A percentile compares a stretch with the other conserved stretches of the same genome.
Evolutionary conservation across 2,113 vertebrate genomes (phyloP).

Genomic region (Anseranas semipalmata): DNA sequence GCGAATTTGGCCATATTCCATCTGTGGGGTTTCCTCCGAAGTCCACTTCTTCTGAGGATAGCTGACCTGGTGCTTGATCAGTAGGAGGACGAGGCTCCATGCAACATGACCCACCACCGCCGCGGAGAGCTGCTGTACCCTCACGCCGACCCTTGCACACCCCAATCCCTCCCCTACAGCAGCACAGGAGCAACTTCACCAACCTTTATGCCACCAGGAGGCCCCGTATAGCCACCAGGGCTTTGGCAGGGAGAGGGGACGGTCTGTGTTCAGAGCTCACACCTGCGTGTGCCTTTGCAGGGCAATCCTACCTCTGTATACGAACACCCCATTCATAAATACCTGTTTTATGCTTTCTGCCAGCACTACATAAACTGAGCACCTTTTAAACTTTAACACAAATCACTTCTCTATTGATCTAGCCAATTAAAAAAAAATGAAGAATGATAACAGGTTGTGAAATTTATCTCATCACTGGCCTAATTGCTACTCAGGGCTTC

Average conservation of each 20-base stretch:
- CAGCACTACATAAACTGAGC: neutral
- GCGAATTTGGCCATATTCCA: neutral
- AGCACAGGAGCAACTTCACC: neutral
- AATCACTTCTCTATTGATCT: neutral
- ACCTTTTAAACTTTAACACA: neutral
- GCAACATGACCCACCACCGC: neutral
- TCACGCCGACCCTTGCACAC: neutral
- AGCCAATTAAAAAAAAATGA: slow-evolving; percentile 12
- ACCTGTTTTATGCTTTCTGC: neutral
- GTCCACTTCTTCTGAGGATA: neutral
- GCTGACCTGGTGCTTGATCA: neutral
- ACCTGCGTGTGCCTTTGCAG: neutral
- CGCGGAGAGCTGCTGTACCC: neutral
- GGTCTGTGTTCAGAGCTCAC: neutral
- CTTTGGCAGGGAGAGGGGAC: neutral
- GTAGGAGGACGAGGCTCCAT: neutral
- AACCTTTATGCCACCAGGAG: neutral
- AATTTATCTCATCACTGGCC: neutral
- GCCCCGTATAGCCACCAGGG: rapidly evolving
- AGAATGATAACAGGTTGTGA: neutral
- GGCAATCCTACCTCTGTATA: neutral
- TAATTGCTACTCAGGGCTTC: neutral
- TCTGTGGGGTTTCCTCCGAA: neutral
- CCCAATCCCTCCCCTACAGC: neutral
- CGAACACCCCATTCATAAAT: neutral